Conservation (phyloP, 2,797 vertebrate species). For the Lagodon rhomboides region DNA sequence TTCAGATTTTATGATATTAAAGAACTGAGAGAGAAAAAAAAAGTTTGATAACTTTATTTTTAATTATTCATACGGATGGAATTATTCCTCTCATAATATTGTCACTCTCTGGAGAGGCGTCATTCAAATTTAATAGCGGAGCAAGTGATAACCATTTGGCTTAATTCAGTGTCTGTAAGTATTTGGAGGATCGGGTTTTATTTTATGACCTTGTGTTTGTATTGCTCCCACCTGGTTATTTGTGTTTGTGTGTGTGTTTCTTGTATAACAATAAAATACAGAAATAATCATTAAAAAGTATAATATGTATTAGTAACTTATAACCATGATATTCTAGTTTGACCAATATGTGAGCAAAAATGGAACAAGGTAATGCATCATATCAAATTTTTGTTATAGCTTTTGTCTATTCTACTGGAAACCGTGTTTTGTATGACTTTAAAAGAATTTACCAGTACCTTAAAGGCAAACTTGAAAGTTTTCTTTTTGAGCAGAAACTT, state of each 20-base stretch:
- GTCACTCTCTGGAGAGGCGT: slow-evolving; percentile 72
- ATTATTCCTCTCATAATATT: slow-evolving; percentile 81
- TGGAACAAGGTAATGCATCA: neutral
- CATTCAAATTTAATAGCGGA: slow-evolving; percentile 77
- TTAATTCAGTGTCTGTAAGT: slow-evolving; percentile 57
- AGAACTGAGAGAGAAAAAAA: slow-evolving; percentile 35
- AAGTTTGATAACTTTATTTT: slow-evolving; percentile 76
- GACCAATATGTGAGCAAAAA: neutral
- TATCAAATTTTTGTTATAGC: neutral
- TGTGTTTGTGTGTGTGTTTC: neutral
- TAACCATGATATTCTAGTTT: neutral
- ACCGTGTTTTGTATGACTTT: neutral
- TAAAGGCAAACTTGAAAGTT: slow-evolving; percentile 23
- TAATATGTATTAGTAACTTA: neutral
- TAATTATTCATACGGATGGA: slow-evolving; percentile 81
- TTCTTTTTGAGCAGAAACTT: neutral
- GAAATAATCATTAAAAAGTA: neutral
- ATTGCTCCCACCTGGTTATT: slow-evolving; percentile 13
- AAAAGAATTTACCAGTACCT: slow-evolving; percentile 1
- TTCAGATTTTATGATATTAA: slow-evolving; percentile 66
- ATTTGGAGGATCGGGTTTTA: slow-evolving; percentile 32
- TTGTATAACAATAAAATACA: neutral
- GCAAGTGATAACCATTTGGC: slow-evolving; percentile 66
- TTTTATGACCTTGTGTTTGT: slow-evolving; percentile 6
- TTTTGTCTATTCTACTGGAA: slow-evolving; percentile 1